phyloP scores from a whole-genome alignment of 2,113 vertebrate species.

The Pelvicachromis taeniatus region DNA sequence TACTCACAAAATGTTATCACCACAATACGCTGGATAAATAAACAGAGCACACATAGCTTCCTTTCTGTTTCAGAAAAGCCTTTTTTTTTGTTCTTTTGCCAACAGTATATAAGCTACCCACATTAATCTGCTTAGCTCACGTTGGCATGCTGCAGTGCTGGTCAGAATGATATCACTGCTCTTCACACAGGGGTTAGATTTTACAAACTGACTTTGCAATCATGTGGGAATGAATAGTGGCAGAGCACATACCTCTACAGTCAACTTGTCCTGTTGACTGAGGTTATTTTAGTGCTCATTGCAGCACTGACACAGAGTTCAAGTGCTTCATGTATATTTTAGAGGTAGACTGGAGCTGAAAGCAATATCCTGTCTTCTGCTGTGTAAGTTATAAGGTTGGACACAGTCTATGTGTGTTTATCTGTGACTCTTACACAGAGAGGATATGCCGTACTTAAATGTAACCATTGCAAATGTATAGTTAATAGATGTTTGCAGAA shows the following conservation, averaged over 20 bases:
- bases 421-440: background rate
- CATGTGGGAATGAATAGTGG: background rate
- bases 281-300: background rate
- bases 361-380: background rate
- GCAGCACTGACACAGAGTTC: background rate
- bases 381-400: background rate
- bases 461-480: background rate
- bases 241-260: background rate
- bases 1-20: background rate
- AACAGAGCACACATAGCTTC: background rate
- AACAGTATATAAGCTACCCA: background rate
- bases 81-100: background rate
- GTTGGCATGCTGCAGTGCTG: background rate
- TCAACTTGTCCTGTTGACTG: background rate
- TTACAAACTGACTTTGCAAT: background rate
- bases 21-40: background rate
- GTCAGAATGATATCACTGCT: background rate
- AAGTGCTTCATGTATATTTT: slow-evolving; percentile 42
- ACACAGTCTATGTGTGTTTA: background rate
- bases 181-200: background rate
- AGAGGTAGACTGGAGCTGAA: background rate
- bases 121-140: background rate
- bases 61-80: background rate
- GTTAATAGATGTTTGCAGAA: background rate
- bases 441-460: background rate